phyloP scores from a whole-genome alignment of 2,113 vertebrate species.

The Malurus elegans region DNA sequence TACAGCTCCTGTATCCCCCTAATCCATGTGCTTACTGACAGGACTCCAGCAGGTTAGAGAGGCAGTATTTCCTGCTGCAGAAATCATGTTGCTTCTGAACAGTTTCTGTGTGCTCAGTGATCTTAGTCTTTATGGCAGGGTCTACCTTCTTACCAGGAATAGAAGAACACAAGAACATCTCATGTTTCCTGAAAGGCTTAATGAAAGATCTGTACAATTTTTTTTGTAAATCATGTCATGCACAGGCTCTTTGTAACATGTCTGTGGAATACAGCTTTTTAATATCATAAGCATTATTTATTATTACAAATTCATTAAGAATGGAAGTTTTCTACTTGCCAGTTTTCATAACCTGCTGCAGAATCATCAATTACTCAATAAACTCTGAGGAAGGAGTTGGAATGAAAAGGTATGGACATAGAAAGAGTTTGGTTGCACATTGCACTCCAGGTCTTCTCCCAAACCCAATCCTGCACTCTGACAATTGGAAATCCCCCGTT shows the following conservation, averaged over 20 bases:
- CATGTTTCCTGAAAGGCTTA: background rate
- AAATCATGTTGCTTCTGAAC: background rate
- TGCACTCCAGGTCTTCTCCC: background rate
- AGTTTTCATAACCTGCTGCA: slow-evolving; percentile 64
- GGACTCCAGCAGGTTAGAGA: background rate
- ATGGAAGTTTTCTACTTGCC: slow-evolving; percentile 69
- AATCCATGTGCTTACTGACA: background rate
- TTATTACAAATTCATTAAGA: slow-evolving; percentile 79
- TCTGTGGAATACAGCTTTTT: slow-evolving; percentile 64
- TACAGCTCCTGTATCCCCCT: background rate
- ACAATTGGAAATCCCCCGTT: background rate
- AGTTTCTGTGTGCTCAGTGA: background rate
- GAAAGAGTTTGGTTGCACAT: background rate
- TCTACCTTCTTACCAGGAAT: background rate
- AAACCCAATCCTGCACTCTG: background rate
- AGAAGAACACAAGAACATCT: background rate
- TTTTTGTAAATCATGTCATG: slow-evolving; percentile 69
- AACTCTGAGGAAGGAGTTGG: slow-evolving; percentile 36
- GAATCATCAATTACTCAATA: slow-evolving; percentile 70
- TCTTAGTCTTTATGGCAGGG: background rate
- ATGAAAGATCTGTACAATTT: slow-evolving; percentile 49
- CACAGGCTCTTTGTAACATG: slow-evolving; percentile 66
- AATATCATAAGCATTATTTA: slow-evolving; percentile 78
- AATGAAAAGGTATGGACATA: slow-evolving; percentile 35
- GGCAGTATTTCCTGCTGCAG: background rate